Base-by-base conservation (phyloP, 64 coral and sea anemone genomes). In the Stichodactyla mertensii region DNA sequence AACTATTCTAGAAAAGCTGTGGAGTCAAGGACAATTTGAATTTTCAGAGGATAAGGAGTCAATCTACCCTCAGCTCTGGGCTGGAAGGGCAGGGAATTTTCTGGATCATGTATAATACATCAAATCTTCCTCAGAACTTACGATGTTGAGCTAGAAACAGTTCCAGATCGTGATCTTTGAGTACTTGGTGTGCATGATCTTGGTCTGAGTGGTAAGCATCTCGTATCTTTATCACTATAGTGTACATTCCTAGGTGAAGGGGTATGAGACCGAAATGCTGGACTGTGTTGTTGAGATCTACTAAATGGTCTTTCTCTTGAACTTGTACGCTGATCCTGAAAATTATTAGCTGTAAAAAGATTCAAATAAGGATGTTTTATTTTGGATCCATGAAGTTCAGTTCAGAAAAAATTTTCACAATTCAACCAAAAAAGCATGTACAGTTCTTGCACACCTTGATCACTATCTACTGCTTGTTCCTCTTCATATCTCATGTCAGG, bases 81-180 rank as follows among this genome's bases (percentile, higher is more conserved):
- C 77, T 59, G 69, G 13, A 19, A 20, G 16, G 51, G 52, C 26
- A n/a, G 10, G 23, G 53, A 51, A 82, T 20, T 52, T 51, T 64
- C 13, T 61, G 58, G 16, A 16, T 10, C 36, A 70, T 71, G 70
- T 20, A 78, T 78, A 26, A 6, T 45, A 16, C 56, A 9, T 45
- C 36, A 45, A 2, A 45, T 45, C 3, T 4, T 4, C 36, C 36
- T 45, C 36, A 45, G 14, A 58, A 92, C 94, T 95, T 95, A 95
- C 94, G 90, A 92, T 23, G 79, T 84, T 31, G 91, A 95, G 71
- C 90, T 95, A 57, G 94, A 92, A 5, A 54, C 56, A 53, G 94
- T 89, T 59, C 87, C 90, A 26, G 90, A 89, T 61, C 77, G 67
- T 83, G 90, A 85, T 86, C 55, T 92, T 79, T 77, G 28, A 87